Evolutionary conservation across 2,113 vertebrate genomes (phyloP), one percentile per base, ranked within the genome.

Genomic region (Mesembrinibis cayennensis): DNA sequence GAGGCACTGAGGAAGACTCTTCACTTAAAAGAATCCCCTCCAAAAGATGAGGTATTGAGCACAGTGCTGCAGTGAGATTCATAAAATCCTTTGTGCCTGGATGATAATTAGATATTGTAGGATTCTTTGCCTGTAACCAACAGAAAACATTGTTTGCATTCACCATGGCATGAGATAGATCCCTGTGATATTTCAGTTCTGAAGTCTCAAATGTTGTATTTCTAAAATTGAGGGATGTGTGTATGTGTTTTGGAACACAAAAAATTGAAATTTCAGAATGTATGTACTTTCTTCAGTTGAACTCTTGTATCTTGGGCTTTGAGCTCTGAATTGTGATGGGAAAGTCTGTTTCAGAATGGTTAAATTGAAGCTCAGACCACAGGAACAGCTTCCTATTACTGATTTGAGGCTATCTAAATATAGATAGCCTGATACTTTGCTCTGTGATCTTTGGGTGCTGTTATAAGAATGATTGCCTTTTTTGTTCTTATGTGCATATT

Each of bases 1-100:
- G 88, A 93, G 55, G 97, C 98, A 55, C 72, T 99, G 32, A 97
- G 97, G 89, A 97, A 95, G 34, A 90, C 90, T 42, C 97, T 99
- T 80, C 59, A 80, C 22, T 94, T 99, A 94, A 96, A 87, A 52
- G 74, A 96, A 62, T 83, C 96, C 45, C 97, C 90, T 16, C 34
- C 81, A 16, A 85, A 96, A 74, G 86, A 96, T 66, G 97, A 98
- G 98, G 98, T 99, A 98, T 53, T 94, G 72, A 65, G 56, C 44
- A 40, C 13, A 87, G 26, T 73, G 49, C 44, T 82, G 11, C 74
- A 30, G 6, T 44, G 45, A 87, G 27, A n/a, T 36, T 47, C 5
- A 1, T n/a, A 44, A 49, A 89, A 45, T 63, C 27, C 40, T 66
- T 92, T 71, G 23, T 63, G 32, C 29, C 89, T 88, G 29, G 20